Conservation (phyloP, 2,113 vertebrate species). For the Vimba vimba region DNA sequence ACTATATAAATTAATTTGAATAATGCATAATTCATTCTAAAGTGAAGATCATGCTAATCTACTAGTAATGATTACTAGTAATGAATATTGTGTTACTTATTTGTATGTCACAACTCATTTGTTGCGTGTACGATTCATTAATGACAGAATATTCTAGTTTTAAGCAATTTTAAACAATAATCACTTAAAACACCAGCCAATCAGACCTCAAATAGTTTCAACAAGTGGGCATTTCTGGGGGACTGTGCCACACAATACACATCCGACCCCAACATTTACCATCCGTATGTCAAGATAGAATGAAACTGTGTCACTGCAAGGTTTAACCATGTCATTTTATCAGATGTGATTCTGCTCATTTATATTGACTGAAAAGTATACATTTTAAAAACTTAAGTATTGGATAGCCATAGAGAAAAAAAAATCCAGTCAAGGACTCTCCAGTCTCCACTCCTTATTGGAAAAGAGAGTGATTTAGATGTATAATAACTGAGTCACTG, state of each 20-base stretch:
- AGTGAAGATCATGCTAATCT: no score
- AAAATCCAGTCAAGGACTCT: not conserved
- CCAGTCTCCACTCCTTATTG: not conserved
- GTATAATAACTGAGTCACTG: slow-evolving; percentile 37
- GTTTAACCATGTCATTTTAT: not conserved
- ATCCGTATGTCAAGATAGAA: not conserved
- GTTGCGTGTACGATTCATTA: not conserved
- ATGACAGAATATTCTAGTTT: not conserved
- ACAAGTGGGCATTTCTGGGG: not conserved
- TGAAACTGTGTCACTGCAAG: not conserved
- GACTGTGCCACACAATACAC: not conserved
- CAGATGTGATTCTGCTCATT: not conserved
- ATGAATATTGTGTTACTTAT: no score
- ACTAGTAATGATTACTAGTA: no score
- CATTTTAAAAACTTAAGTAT: not conserved
- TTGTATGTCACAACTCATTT: no score
- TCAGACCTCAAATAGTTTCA: not conserved
- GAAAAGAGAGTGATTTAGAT: slow-evolving; percentile 11
- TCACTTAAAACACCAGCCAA: not conserved
- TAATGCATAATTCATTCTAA: no score
- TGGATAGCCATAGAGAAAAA: not conserved
- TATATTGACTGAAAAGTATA: not conserved
- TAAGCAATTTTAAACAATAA: not conserved
- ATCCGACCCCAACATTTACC: not conserved
- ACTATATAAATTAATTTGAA: no score